Evolutionary conservation across 1,140 invertebrate genomes (phyloP).

Genomic region (Dermatophagoides farinae): DNA sequence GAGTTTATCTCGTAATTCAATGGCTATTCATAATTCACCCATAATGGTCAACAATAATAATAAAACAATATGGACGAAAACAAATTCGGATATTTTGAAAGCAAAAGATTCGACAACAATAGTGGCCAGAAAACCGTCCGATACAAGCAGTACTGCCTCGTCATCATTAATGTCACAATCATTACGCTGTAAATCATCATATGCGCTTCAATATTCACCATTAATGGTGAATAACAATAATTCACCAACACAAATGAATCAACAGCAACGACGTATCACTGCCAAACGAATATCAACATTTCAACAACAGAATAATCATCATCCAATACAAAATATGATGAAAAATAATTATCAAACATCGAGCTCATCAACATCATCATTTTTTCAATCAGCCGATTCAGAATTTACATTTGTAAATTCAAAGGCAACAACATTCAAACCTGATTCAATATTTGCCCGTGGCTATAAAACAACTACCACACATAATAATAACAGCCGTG

Average conservation of each 20-base stretch:
- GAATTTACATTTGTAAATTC: not conserved
- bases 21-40: too few relatives aligned
- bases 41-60: too few relatives aligned
- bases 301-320: not conserved
- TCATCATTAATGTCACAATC: not conserved
- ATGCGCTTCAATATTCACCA: conserved; percentile 2
- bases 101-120: too few relatives aligned
- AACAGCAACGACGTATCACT: not conserved
- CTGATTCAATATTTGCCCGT: not conserved
- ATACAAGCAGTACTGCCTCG: too few relatives aligned
- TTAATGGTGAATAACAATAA: not conserved
- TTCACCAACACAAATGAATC: not conserved
- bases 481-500: not conserved
- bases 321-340: not conserved
- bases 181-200: conserved; percentile 5
- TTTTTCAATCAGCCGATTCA: not conserved
- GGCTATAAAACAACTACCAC: not conserved
- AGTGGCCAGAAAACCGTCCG: too few relatives aligned
- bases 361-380: not conserved
- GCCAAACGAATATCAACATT: conserved; percentile 4
- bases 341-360: not conserved
- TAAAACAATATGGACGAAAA: too few relatives aligned
- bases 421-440: not conserved
- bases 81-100: too few relatives aligned
- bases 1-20: too few relatives aligned